Conservation (phyloP, 2,113 vertebrate genomes). For the Tylochromis polylepis region DNA sequence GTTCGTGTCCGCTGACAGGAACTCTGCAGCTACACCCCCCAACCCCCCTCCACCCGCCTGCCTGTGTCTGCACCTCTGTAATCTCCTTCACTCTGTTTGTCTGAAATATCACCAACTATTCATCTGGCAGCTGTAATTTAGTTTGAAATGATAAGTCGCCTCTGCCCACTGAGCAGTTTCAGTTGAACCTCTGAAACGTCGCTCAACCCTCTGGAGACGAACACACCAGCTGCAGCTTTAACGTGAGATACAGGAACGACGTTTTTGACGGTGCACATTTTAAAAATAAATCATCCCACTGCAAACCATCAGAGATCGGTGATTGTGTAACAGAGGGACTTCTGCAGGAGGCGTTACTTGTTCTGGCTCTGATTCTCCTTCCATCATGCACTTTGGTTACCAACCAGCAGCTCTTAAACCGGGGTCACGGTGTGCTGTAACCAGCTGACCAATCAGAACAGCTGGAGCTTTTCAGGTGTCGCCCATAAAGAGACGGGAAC, state of each 20-base stretch:
- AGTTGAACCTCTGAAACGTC: not conserved
- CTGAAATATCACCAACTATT: not conserved
- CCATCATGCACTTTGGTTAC: not conserved
- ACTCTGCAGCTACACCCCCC: accelerated
- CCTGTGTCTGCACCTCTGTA: not conserved
- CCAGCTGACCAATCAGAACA: not conserved
- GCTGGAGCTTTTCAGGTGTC: not conserved
- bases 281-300: not conserved
- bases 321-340: not conserved
- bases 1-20: not conserved
- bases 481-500: not conserved
- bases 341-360: accelerated
- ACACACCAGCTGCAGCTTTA: not conserved
- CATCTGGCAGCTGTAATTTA: not conserved
- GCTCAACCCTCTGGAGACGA: not conserved
- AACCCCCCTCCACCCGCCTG: not conserved
- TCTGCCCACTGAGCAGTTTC: not conserved
- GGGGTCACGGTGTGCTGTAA: not conserved
- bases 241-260: not conserved
- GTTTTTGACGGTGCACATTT: not conserved
- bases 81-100: not conserved
- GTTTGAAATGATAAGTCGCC: not conserved
- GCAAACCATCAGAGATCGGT: not conserved
- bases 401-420: not conserved
- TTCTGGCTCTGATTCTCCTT: accelerated